Conservation (phyloP, 1,140 invertebrate genomes). For the Atta texana region DNA sequence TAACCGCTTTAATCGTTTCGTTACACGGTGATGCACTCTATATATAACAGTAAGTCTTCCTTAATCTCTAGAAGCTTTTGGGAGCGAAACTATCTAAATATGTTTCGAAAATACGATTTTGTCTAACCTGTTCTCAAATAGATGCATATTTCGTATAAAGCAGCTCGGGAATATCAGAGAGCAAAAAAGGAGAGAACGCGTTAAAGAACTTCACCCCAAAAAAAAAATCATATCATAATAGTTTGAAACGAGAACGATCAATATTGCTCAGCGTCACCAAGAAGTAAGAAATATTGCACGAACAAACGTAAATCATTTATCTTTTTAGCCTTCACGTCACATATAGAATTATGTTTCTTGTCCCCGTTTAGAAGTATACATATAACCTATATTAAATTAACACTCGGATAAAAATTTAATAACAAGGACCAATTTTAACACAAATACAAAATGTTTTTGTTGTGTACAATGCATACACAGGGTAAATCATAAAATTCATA, state of each 20-base stretch:
- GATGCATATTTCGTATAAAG: slow-evolving; percentile 14
- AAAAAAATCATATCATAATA: slow-evolving; percentile 8
- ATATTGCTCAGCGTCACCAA: slow-evolving; percentile 20
- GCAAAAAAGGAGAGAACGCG: neutral
- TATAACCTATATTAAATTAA: neutral
- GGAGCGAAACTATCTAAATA: slow-evolving; percentile 55
- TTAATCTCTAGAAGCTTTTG: slow-evolving; percentile 48
- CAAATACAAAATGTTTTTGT: no score
- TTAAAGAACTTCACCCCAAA: neutral
- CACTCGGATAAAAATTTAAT: no score
- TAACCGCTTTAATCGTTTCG: slow-evolving; percentile 37
- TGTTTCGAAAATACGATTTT: slow-evolving; percentile 26
- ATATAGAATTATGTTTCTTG: neutral
- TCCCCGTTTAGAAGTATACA: neutral
- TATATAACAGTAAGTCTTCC: slow-evolving; percentile 25
- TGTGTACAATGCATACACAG: neutral
- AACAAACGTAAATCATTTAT: slow-evolving; percentile 33
- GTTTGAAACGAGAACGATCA: slow-evolving; percentile 42
- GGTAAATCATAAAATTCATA: no score
- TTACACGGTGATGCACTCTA: slow-evolving; percentile 39
- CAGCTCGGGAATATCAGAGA: neutral
- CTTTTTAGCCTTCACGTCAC: neutral
- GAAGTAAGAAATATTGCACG: slow-evolving; percentile 36
- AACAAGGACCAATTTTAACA: no score
- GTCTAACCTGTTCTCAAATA: slow-evolving; percentile 20